Conservation (phyloP, 2,888 invertebrate species). For the Drosophila mimetica region DNA sequence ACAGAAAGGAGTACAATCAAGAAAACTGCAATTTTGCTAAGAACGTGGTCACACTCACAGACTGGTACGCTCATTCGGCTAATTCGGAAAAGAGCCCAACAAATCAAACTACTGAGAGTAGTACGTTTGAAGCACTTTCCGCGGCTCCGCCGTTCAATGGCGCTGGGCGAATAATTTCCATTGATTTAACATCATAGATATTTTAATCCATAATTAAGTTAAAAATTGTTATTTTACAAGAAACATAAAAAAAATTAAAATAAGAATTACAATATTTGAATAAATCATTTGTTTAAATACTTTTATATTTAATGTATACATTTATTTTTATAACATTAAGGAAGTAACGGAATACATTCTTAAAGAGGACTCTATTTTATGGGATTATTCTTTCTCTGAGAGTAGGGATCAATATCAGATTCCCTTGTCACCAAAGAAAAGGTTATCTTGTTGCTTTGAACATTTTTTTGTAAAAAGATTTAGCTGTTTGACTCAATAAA, state of each 20-base stretch:
- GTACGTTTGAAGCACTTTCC: conserved; percentile 66
- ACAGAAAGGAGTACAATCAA: conserved; percentile 71
- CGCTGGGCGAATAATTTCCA: conserved; percentile 81
- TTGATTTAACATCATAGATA: conserved; percentile 83
- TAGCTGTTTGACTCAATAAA: too few relatives aligned
- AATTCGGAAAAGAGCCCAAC: conserved; percentile 62
- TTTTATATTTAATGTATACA: conserved; percentile 21
- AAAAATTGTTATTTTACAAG: conserved; percentile 70
- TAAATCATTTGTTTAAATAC: conserved; percentile 40
- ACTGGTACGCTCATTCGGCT: conserved; percentile 63
- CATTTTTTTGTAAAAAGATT: too few relatives aligned
- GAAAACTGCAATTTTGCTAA: conserved; percentile 77
- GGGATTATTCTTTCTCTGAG: background rate
- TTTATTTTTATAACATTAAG: too few relatives aligned
- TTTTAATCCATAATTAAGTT: conserved; percentile 19
- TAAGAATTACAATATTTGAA: conserved; percentile 31
- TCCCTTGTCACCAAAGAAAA: too few relatives aligned
- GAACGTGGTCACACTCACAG: conserved; percentile 61
- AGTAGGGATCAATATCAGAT: too few relatives aligned
- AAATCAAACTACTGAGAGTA: conserved; percentile 51
- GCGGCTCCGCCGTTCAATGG: conserved; percentile 72
- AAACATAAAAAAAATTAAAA: conserved; percentile 54
- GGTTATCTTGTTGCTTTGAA: too few relatives aligned
- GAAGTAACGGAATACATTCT: too few relatives aligned
- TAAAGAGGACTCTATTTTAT: too few relatives aligned